Conservation (phyloP, 2,113 vertebrate genomes). For the Oenanthe melanoleuca region DNA sequence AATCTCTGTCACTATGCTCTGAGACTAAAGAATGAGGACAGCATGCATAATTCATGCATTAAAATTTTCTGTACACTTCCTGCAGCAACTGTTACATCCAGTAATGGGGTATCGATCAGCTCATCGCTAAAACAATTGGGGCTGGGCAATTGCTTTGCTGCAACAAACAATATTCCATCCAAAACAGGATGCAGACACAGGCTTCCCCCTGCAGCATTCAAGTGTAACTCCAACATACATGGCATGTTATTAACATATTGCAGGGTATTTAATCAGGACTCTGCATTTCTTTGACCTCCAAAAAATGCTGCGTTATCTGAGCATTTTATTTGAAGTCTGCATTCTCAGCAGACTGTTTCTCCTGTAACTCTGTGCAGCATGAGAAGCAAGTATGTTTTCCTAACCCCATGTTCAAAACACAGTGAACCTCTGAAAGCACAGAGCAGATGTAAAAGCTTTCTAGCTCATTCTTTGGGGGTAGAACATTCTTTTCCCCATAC, state of each 20-base stretch:
- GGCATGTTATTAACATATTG: constrained; percentile 29
- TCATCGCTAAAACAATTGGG: constrained; percentile 74
- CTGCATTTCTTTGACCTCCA: constrained; percentile 35
- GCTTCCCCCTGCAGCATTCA: constrained; percentile 44
- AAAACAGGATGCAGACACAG: constrained; percentile 38
- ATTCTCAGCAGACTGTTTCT: background rate
- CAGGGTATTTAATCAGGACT: constrained; percentile 25
- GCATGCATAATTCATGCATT: constrained; percentile 88
- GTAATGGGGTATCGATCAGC: constrained; percentile 86
- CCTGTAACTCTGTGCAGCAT: background rate
- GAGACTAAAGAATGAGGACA: constrained; percentile 73
- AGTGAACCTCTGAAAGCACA: background rate
- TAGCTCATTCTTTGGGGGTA: background rate
- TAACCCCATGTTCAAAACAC: background rate
- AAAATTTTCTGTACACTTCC: constrained; percentile 80
- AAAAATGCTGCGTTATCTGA: constrained; percentile 53
- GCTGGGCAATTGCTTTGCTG: constrained; percentile 74
- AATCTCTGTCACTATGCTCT: constrained; percentile 69
- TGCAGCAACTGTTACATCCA: constrained; percentile 75
- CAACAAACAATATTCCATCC: constrained; percentile 57
- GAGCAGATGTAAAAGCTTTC: background rate
- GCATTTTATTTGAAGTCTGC: background rate
- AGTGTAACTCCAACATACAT: background rate
- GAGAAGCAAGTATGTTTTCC: background rate
- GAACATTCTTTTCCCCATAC: background rate